Evolutionary conservation across 2,113 vertebrate genomes (phyloP), one percentile per base, ranked within the genome.

Genomic region (Myiopsitta monachus): DNA sequence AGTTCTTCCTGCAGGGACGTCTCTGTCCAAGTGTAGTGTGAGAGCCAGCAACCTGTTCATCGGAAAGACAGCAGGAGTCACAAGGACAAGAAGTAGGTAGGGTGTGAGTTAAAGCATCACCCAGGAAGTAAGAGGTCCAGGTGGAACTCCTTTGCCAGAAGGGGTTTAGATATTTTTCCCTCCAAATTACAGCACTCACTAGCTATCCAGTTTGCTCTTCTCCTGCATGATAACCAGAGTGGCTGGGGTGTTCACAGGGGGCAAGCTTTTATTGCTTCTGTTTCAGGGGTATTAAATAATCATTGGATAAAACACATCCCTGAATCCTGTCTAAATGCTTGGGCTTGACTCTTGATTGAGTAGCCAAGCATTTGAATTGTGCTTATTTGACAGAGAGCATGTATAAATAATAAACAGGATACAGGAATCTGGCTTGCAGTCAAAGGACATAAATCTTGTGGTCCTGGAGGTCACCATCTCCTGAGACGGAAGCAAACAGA

Each of bases 381-480:
- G 55, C 79, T 93, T 88, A 23, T 95, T 94, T 88, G 67, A 86
- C 61, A 84, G 59, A 59, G 55, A 14, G 77, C 26, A 11, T 39
- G 79, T 39, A 24, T 91, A 67, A 82, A 95, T 66, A 93, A 93
- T 33, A 96, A 96, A 95, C 95, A 96, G 95, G 95, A 97, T 93
- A 88, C 95, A 94, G 92, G 62, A 96, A 88, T 61, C 61, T 94
- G 92, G 80, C 95, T 82, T 83, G 39, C 69, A 66, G 85, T 61
- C 61, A 82, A 55, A 67, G 62, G 43, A 82, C 83, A 92, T 97
- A 97, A 96, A 94, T 96, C 92, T 81, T 72, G 66, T 66, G 51
- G 27, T 85, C 66, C 39, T 87, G 84, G 78, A 97, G 89, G 96
- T 90, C 95, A 92, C 85, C 39, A 13, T 81, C 27, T 91, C 90